Percentiles rank a stretch among this genome's conserved stretches.
phyloP scores from a whole-genome alignment of 2,113 vertebrate species.

The Saguinus imperator region DNA sequence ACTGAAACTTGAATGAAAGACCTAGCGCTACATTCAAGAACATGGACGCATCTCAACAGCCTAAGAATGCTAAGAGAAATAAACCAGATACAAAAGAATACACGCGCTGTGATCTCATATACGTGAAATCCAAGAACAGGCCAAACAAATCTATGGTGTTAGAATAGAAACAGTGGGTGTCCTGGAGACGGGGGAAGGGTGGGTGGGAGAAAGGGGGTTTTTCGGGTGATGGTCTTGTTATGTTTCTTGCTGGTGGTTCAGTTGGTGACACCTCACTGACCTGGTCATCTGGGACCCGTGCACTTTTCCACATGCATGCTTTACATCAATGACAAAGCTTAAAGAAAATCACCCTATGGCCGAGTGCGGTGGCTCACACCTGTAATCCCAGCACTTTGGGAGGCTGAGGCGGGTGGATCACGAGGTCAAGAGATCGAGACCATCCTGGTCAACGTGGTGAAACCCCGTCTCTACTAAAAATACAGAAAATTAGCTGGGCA shows the following conservation, averaged over 20 bases:
- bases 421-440: too few species aligned
- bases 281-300: fast-evolving
- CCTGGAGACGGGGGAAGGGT: fast-evolving
- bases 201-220: not conserved
- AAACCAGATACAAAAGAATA: not conserved
- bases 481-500: too few species aligned
- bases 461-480: too few species aligned
- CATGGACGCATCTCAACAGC: fast-evolving
- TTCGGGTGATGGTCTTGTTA: fast-evolving
- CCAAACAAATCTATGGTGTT: fast-evolving
- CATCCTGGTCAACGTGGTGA: too few species aligned
- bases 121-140: not conserved
- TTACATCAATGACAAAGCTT: too few species aligned
- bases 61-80: not conserved
- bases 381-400: too few species aligned
- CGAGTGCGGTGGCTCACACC: too few species aligned
- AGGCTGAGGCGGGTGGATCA: too few species aligned
- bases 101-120: fast-evolving
- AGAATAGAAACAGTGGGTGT: not conserved
- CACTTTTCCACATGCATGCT: fast-evolving
- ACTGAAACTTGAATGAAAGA: not conserved
- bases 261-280: not conserved
- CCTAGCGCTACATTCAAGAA: fast-evolving
- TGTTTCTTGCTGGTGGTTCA: fast-evolving
- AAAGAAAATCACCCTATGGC: not conserved